Evolutionary conservation across 1,140 invertebrate genomes (phyloP).

Genomic region (Brachionus sp.): DNA sequence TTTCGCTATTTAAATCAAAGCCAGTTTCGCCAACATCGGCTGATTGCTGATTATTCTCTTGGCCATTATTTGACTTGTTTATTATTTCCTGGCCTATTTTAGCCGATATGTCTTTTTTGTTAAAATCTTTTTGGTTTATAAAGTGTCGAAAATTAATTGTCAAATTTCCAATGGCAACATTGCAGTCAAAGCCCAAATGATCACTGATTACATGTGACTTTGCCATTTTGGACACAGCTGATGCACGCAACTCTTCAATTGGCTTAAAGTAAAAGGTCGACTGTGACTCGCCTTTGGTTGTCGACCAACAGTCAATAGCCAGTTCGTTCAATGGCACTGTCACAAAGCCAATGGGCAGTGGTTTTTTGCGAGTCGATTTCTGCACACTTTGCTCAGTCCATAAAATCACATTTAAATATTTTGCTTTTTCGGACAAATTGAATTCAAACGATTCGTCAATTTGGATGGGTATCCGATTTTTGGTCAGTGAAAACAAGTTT

Average conservation of each 20-base stretch:
- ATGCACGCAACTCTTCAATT: constrained; percentile 27
- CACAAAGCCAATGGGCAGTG: constrained; percentile 8
- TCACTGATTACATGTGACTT: constrained; percentile 40
- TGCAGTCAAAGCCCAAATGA: constrained; percentile 22
- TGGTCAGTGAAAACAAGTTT: constrained; percentile 1
- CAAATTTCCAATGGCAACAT: constrained; percentile 5
- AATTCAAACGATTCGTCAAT: constrained; percentile 8
- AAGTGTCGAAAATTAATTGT: background rate
- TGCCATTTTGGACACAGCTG: background rate
- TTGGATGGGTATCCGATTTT: background rate
- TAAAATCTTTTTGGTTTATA: background rate
- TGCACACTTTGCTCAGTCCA: background rate
- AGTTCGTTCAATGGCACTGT: constrained; percentile 21
- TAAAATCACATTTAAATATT: constrained; percentile 7
- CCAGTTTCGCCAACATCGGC: background rate
- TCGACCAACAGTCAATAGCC: constrained; percentile 18
- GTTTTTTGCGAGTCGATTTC: background rate
- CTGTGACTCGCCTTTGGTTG: constrained; percentile 17
- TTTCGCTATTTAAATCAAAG: background rate
- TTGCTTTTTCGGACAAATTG: background rate
- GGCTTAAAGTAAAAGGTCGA: constrained; percentile 6
- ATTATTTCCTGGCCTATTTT: background rate
- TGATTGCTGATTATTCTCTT: background rate
- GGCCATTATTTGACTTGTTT: background rate
- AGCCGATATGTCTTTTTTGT: background rate